Base-by-base conservation (phyloP, 1,140 invertebrate species). In the Drosophila sp. region DNA sequence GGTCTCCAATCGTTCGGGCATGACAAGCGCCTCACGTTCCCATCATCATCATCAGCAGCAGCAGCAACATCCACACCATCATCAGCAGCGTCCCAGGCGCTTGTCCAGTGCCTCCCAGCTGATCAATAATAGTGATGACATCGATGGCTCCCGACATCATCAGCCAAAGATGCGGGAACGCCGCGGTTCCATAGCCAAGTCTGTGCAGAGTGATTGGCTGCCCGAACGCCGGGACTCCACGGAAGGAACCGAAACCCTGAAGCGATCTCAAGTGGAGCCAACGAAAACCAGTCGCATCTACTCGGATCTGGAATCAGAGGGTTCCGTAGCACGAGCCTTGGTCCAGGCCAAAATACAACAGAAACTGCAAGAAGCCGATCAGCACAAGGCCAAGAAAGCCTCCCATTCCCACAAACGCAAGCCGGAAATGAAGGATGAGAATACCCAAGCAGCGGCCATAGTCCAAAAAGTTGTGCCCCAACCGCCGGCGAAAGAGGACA, bases 311-410 rank as follows among this genome's bases (percentile, higher is more conserved):
- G 91, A 92, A 30, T 91, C 91, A 0, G 91, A 91, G 44, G 91
- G 90, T 8, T 86, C 90, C 3, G 89, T 70, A 1, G 89, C 91
- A 33, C 69, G 83, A 6, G 91, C 91, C 3, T 50, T 92, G 29
- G 91, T 92, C 0, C 91, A 92, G 62, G 91, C 91, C 0, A 92
- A 92, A 66, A 92, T 92, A 4, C 90, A 90, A 50, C 89, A 92
- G 62, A 92, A 92, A 61, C 71, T 92, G 0, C 73, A 91, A 61
- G 77, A 90, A 60, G 68, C 71, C 0, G 83, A 83, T 38, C 66
- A 77, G 35, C 70, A 86, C 11, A 82, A 79, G 23, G n/a, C 60
- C 25, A 40, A 66, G 17, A 77, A 65, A 44, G 44, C 38, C 10
- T 40, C 60, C 0, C 71, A 70, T 17, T 17, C 17, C 2, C 47